Evolutionary conservation across 1,140 invertebrate genomes (phyloP).

Genomic region (Cydia pomonella): DNA sequence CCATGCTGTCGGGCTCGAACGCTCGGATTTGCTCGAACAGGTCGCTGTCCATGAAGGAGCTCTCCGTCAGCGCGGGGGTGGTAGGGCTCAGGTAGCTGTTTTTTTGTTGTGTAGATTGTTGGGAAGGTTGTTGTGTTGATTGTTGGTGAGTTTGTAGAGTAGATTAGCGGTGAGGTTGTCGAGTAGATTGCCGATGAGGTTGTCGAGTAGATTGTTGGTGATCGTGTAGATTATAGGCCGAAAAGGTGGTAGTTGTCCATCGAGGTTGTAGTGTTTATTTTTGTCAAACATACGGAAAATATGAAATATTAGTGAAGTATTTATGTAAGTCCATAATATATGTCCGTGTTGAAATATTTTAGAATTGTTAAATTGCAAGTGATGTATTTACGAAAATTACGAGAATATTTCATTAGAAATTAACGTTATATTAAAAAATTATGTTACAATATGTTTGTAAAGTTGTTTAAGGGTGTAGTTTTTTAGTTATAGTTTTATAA

Average conservation of each 20-base stretch:
- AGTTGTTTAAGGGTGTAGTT: not conserved
- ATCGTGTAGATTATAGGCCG: not conserved
- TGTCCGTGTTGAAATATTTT: too few relatives aligned
- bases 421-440: too few relatives aligned
- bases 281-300: too few relatives aligned
- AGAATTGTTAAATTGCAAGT: too few relatives aligned
- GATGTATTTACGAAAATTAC: too few relatives aligned
- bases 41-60: constrained; percentile 74
- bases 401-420: too few relatives aligned
- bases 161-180: not conserved
- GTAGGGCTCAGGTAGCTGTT: constrained; percentile 76
- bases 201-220: not conserved
- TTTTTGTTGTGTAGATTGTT: constrained; percentile 34
- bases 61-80: constrained; percentile 71
- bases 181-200: not conserved
- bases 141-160: not conserved
- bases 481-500: not conserved
- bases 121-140: constrained; percentile 12
- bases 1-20: constrained; percentile 70
- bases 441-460: too few relatives aligned
- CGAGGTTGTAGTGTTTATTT: not conserved
- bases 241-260: not conserved
- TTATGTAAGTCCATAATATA: too few relatives aligned
- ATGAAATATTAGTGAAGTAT: too few relatives aligned
- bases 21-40: constrained; percentile 78